Evolutionary conservation across 2,113 vertebrate genomes (phyloP).

Genomic region (Upupa epops): DNA sequence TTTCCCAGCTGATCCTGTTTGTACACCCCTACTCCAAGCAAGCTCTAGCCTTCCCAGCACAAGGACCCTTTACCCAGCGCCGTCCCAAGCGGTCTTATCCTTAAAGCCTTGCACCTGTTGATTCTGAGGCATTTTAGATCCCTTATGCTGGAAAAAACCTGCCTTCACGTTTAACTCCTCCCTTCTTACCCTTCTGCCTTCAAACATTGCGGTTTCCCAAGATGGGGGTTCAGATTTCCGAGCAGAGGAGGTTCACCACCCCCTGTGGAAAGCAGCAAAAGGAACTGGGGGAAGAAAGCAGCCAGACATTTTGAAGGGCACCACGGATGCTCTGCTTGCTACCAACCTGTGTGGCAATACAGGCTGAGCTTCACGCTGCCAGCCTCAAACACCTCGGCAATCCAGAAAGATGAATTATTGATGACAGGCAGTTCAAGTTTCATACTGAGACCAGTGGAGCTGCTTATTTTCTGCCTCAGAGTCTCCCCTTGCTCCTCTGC

Average conservation of each 20-base stretch:
- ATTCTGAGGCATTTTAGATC: not conserved
- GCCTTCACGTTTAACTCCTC: not conserved
- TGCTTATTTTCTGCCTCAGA: not conserved
- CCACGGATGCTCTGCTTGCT: not conserved
- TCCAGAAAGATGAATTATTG: not conserved
- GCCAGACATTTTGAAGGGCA: not conserved
- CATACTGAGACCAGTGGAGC: fast-evolving
- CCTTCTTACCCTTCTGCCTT: not conserved
- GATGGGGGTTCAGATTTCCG: not conserved
- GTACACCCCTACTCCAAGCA: not conserved
- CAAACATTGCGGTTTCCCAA: not conserved
- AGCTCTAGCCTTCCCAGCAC: not conserved
- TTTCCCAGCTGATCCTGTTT: not conserved
- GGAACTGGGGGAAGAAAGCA: not conserved
- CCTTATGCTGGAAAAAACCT: not conserved
- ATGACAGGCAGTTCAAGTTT: not conserved
- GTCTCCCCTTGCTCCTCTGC: not conserved
- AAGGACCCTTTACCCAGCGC: not conserved
- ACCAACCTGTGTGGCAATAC: not conserved
- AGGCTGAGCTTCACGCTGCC: not conserved
- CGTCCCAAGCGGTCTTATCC: not conserved
- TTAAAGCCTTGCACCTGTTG: not conserved
- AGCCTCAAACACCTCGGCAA: not conserved
- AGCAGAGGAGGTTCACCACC: not conserved
- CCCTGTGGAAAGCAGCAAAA: not conserved